Conservation (phyloP, 1,140 invertebrate species). For the Nebria ingens region DNA sequence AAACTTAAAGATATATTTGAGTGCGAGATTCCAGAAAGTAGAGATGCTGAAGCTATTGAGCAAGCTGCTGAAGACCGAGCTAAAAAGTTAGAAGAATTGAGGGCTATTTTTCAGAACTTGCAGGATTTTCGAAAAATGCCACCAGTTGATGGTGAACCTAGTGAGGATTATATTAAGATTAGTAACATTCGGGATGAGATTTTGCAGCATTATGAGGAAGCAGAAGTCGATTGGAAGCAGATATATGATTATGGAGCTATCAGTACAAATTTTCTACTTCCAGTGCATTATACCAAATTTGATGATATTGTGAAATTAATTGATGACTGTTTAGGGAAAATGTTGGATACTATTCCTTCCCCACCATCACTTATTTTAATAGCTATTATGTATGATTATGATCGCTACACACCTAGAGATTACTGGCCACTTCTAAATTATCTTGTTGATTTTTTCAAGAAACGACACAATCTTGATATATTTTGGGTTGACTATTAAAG, state of each 20-base stretch:
- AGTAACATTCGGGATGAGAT: conserved; percentile 38
- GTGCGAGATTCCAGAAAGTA: conserved; percentile 35
- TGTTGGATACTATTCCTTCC: neutral
- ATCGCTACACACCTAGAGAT: neutral
- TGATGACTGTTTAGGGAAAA: neutral
- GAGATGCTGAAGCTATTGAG: conserved; percentile 32
- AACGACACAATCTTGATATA: too few species aligned
- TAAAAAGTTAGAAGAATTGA: conserved; percentile 48
- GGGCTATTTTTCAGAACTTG: conserved; percentile 50
- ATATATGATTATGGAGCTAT: neutral
- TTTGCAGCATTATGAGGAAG: conserved; percentile 37
- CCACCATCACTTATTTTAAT: neutral
- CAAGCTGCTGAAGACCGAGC: conserved; percentile 38
- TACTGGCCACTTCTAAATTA: neutral
- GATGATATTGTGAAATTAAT: neutral
- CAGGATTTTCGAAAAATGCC: conserved; percentile 42
- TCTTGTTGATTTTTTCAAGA: neutral
- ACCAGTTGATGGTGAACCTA: conserved; percentile 27
- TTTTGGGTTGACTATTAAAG: too few species aligned
- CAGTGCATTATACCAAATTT: neutral
- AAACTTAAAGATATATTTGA: conserved; percentile 50
- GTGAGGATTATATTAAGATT: conserved; percentile 31
- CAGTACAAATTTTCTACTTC: neutral
- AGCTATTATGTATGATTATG: conserved; percentile 1
- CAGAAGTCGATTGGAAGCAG: neutral